Evolutionary conservation across 2,888 invertebrate species (phyloP), one percentile per base, ranked within the genome.

Genomic region (Pollenia angustigena): DNA sequence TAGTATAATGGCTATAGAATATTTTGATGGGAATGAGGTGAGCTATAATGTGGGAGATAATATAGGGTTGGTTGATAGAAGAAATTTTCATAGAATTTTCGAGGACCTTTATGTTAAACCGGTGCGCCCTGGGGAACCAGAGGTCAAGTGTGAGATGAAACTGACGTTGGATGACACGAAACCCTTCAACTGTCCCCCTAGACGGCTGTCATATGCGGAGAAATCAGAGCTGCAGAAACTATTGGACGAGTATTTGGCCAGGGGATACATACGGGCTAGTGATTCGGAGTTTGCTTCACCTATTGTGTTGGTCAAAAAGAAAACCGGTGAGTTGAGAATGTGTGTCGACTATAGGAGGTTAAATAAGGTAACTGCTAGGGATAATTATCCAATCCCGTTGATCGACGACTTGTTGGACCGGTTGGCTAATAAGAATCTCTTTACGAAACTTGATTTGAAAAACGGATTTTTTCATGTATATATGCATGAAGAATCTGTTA

Each of bases 341-440:
- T n/a, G n/a, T n/a, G n/a, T 85, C 0, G 87, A 85, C 44, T 86
- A 75, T 18, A 16, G 87, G 3, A 54, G 32, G 6, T 48, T 85
- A 4, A 87, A 87, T 56, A 82, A 82, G 32, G 64, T 80, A 14
- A 82, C 82, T 12, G 46, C 23, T 12, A 79, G 79, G 18, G 76
- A 82, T 23, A 82, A 46, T 62, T 85, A 85, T 23, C 78, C 83
- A 9, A 64, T 85, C 4, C 85, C 84, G 16, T 54, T 88, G 3
- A 85, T 85, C 4, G 83, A 85, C 18, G 83, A 88, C 42, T 74
- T 85, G 9, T 40, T 88, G 40, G 85, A 85, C n/a, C 64, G 68
- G 9, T 42, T 84, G 10, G 66, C 64, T 6, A 64, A 56, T 18
- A 85, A 87, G 68, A 71, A 62, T 11, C 52, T 32, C 54, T 87